Percentiles rank a stretch among this genome's conserved stretches.
Evolutionary conservation across 2,113 vertebrate species (phyloP).

Genomic region (western clawed frog (Xenopus tropicalis)): UCB_Xtro_10.0 CM004449.2:38443501-38444000

Average conservation of each 20-base stretch:
- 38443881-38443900: slow-evolving; percentile 14
- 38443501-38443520: no score
- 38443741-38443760: slow-evolving; percentile 3
- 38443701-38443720: slow-evolving; percentile 15
- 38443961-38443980: not conserved
- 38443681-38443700: slow-evolving; percentile 6
- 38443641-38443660: not conserved
- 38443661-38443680: slow-evolving; percentile 12
- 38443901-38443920: slow-evolving; percentile 22
- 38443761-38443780: slow-evolving; percentile 7
- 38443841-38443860: slow-evolving; percentile 25
- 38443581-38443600: not conserved
- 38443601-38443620: not conserved
- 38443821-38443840: slow-evolving; percentile 9
- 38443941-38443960: slow-evolving; percentile 23
- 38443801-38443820: slow-evolving; percentile 19
- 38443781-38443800: slow-evolving; percentile 5
- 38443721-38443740: slow-evolving; percentile 1
- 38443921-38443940: slow-evolving; percentile 21
- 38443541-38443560: no score
- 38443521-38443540: no score
- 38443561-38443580: not conserved
- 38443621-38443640: slow-evolving; percentile 9
- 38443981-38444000: no score
- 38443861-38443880: slow-evolving; percentile 5